Evolutionary conservation across 2,888 invertebrate species (phyloP).

Genomic region (Ptychoptera albimana): DNA sequence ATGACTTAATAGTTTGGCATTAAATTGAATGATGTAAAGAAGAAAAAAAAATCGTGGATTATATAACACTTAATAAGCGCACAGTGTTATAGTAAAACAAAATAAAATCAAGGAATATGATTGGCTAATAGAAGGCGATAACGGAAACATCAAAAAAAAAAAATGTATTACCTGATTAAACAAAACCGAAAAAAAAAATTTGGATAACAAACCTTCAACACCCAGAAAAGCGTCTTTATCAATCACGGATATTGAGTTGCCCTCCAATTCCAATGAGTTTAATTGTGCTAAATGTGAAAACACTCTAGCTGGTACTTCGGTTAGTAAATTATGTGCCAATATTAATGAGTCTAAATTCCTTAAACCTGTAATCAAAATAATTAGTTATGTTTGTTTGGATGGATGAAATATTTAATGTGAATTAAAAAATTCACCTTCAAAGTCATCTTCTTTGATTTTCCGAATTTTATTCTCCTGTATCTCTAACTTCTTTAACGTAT

Average conservation of each 20-base stretch:
- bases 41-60: too few relatives aligned
- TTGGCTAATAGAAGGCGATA: too few relatives aligned
- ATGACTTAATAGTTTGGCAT: too few relatives aligned
- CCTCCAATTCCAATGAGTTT: conserved; percentile 78
- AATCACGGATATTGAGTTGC: conserved; percentile 64
- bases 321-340: conserved; percentile 70
- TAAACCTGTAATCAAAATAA: conserved; percentile 39
- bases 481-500: conserved; percentile 70
- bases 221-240: conserved; percentile 77
- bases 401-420: conserved; percentile 1
- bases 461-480: conserved; percentile 74
- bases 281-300: conserved; percentile 66
- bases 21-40: too few relatives aligned
- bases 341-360: conserved; percentile 68
- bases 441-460: conserved; percentile 65
- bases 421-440: conserved; percentile 44
- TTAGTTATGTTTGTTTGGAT: neutral
- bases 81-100: too few relatives aligned
- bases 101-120: too few relatives aligned
- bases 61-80: too few relatives aligned
- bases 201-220: conserved; percentile 53
- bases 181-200: neutral
- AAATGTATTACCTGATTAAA: neutral
- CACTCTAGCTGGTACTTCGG: conserved; percentile 61
- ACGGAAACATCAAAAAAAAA: too few relatives aligned